These are phyloP conservation scores for Tetragonisca angustula DNA, from an alignment of 2,888 invertebrate species.

Conservation along the genomic window DNA sequence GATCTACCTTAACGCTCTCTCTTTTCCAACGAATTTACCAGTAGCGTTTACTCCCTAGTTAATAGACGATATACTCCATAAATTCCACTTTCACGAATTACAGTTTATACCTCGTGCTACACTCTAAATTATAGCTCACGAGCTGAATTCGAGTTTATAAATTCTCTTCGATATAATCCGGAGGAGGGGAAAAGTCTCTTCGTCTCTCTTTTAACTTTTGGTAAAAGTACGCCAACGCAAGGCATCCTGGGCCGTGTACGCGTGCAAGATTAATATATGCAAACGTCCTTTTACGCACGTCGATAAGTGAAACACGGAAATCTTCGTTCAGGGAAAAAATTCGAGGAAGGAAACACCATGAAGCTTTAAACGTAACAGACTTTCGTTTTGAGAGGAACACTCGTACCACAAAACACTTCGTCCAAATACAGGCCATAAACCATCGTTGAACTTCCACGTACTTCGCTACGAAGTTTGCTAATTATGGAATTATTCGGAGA, in stretches of 20 bases:
- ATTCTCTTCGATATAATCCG: background rate
- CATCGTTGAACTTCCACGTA: background rate
- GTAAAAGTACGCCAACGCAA: background rate
- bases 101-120: background rate
- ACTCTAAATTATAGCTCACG: background rate
- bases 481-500: slow-evolving; percentile 25
- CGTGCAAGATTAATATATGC: background rate
- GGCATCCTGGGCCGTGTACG: too few relatives aligned
- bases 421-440: background rate
- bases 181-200: background rate
- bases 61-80: background rate
- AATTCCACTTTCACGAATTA: slow-evolving; percentile 8
- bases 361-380: background rate
- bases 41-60: background rate
- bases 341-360: background rate
- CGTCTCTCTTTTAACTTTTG: background rate
- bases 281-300: background rate
- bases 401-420: background rate
- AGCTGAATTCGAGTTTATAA: background rate
- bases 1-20: background rate
- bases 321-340: background rate
- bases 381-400: background rate
- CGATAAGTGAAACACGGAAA: slow-evolving; percentile 3
- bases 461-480: slow-evolving; percentile 5
- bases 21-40: background rate